These are phyloP conservation scores for Nycticryphes semicollaris DNA, from an alignment of 2,113 vertebrate genomes.

Conservation along the genomic window DNA sequence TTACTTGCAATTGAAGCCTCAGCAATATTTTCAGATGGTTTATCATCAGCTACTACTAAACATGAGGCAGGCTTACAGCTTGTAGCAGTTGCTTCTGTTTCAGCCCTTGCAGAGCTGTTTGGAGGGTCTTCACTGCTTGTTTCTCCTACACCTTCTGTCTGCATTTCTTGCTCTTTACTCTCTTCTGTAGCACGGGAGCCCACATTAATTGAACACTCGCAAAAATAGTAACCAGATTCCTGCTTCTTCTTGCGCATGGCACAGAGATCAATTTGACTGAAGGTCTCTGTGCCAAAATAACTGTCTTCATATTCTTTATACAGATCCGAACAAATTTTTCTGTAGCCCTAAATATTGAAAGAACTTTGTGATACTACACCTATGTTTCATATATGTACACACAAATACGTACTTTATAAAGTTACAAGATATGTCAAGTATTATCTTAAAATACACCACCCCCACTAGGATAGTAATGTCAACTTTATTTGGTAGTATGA, in stretches of 20 bases:
- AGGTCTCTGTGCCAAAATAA: conserved; percentile 50
- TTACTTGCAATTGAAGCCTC: not conserved
- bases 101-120: not conserved
- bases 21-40: conserved; percentile 22
- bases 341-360: conserved; percentile 36
- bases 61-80: not conserved
- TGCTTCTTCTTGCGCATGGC: conserved; percentile 67
- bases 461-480: not conserved
- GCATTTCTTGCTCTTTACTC: not conserved
- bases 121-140: not conserved
- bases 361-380: not conserved
- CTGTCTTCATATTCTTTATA: conserved; percentile 66
- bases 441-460: not conserved
- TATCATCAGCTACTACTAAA: not conserved
- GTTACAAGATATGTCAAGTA: not conserved
- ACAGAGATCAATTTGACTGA: conserved; percentile 60
- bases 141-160: not conserved
- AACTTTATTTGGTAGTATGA: not conserved
- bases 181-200: not conserved
- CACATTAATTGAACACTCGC: conserved; percentile 42
- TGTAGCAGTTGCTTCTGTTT: not conserved
- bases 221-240: conserved; percentile 56
- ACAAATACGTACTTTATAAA: not conserved
- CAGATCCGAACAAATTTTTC: conserved; percentile 31
- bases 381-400: not conserved